Evolutionary conservation across 2,888 invertebrate species (phyloP).

Genomic region (Coecobrya sp.): DNA sequence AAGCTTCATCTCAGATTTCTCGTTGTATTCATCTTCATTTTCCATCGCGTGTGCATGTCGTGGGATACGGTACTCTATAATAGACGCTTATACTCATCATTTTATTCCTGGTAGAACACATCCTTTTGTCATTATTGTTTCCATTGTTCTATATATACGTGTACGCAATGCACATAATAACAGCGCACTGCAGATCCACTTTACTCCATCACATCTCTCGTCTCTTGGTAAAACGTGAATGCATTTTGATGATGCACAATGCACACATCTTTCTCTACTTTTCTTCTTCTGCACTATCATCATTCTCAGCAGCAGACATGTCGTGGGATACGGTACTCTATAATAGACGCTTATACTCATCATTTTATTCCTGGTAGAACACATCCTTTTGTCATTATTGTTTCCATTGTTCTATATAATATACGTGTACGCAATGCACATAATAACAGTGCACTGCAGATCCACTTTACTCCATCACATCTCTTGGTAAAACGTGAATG

Average conservation of each 20-base stretch:
- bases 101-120: slow-evolving; percentile 49
- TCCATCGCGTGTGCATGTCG: slow-evolving; percentile 63
- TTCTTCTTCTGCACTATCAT: slow-evolving; percentile 26
- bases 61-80: slow-evolving; percentile 66
- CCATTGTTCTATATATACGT: slow-evolving; percentile 56
- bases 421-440: background rate
- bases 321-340: slow-evolving; percentile 72
- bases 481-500: background rate
- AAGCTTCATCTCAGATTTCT: slow-evolving; percentile 54
- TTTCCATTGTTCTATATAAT: slow-evolving; percentile 68
- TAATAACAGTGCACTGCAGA: slow-evolving; percentile 45
- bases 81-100: slow-evolving; percentile 44
- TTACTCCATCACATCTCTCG: slow-evolving; percentile 11
- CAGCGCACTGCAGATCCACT: slow-evolving; percentile 29
- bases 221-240: background rate
- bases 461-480: slow-evolving; percentile 29
- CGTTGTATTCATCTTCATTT: slow-evolving; percentile 38
- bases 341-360: slow-evolving; percentile 35
- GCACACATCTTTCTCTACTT: slow-evolving; percentile 45
- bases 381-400: slow-evolving; percentile 71
- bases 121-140: slow-evolving; percentile 69
- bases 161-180: slow-evolving; percentile 23
- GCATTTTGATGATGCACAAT: slow-evolving; percentile 48
- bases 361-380: slow-evolving; percentile 38
- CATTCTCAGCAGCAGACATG: slow-evolving; percentile 35